A percentile compares a stretch with the other conserved stretches of the same genome.
These are phyloP conservation scores for Lasaia peninsularis DNA, from an alignment of 1,140 invertebrate genomes.

Conservation along the genomic window DNA sequence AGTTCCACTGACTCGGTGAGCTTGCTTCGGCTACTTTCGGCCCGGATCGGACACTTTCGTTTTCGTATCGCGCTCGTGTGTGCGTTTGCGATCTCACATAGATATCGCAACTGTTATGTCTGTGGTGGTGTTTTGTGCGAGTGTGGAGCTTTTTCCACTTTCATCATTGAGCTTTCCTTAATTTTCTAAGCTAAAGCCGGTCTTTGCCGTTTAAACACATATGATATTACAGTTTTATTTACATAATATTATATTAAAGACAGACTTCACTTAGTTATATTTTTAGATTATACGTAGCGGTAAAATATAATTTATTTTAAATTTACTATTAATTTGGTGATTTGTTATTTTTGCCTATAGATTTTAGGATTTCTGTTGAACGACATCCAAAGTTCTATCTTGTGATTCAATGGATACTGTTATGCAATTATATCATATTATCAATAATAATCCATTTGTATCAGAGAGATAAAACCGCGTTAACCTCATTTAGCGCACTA, in stretches of 20 bases:
- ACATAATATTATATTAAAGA: not conserved
- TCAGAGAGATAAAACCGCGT: not conserved
- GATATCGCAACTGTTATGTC: slow-evolving; percentile 27
- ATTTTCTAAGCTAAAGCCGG: slow-evolving; percentile 66
- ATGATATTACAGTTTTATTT: slow-evolving; percentile 12
- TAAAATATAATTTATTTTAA: too few species aligned
- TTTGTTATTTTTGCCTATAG: too few species aligned
- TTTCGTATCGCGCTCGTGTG: slow-evolving; percentile 52
- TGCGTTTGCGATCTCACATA: slow-evolving; percentile 42
- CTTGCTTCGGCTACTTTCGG: slow-evolving; percentile 65
- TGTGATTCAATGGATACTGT: not conserved
- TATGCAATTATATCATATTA: not conserved
- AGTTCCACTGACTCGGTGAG: slow-evolving; percentile 76
- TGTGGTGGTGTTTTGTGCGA: slow-evolving; percentile 48
- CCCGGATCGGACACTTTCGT: slow-evolving; percentile 72
- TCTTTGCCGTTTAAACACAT: slow-evolving; percentile 51
- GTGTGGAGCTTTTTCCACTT: slow-evolving; percentile 65
- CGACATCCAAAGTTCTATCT: not conserved
- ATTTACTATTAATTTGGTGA: too few species aligned
- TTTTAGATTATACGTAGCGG: too few species aligned
- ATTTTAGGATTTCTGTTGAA: slow-evolving; percentile 13
- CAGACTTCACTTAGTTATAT: not conserved
- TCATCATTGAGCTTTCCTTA: slow-evolving; percentile 67
- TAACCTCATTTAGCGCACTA: not conserved
- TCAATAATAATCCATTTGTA: not conserved